Evolutionary conservation across 92 coral and sea anemone species (phyloP), one percentile per base, ranked within the genome.

Genomic region (Micromussa lordhowensis): DNA sequence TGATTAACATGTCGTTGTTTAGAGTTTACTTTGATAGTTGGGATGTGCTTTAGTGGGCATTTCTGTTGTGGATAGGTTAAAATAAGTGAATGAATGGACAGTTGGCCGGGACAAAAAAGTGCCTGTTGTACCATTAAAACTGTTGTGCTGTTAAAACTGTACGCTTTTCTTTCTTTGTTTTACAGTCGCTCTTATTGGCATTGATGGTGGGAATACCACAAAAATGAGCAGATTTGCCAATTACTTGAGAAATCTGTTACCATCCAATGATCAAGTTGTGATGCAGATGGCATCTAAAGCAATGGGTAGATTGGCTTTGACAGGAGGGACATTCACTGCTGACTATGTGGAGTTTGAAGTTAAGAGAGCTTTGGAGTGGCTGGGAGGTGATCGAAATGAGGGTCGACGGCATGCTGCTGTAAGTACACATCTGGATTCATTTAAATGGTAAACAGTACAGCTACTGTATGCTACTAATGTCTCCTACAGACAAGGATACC

Each of bases 281-380:
- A 98, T 98, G 99, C 98, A 98, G 78, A 93, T 98, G 95, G 98
- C 99, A 0, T 95, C 98, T 24, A 96, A 95, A 81, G 99, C 99
- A 51, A 98, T 98, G 96, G 99, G 99, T 5, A 90, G 98, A 35
- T 90, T 98, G 70, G 99, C 99, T 0, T 88, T 96, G 31, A 98
- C 98, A 0, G 99, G 99, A 6, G 99, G 99, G 22, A 96, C 99
- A 55, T 96, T 96, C 70, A 98, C 99, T 28, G 99, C 99, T 19
- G 99, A 98, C 81, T 98, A 98, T 87, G 99, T 98, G 15, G 99
- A 98, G 86, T 98, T 98, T 94, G 99, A 98, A 68, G 94, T 98
- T 72, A 98, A 94, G 72, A 93, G 97, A 76, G 99, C 99, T 16
- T 70, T 98, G 53, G 99, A 98, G 78, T 98, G 99, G 99, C 92